phyloP scores from a whole-genome alignment of 2,888 invertebrate species.

The Watsonalla cultraria region DNA sequence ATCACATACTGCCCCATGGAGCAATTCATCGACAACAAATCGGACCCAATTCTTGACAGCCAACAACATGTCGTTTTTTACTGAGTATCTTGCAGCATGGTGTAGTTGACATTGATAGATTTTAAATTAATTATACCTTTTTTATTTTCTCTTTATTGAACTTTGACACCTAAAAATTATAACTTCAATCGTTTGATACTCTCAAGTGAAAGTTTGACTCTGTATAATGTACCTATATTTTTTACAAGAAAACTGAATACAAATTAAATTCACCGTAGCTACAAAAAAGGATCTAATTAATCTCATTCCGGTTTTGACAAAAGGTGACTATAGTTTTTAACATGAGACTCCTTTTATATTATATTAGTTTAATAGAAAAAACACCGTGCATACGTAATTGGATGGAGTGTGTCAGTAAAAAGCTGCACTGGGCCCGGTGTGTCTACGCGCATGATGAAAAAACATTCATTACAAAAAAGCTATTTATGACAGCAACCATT shows the following conservation, averaged over 20 bases:
- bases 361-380: constrained; percentile 31
- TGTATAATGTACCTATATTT: background rate
- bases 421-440: constrained; percentile 55
- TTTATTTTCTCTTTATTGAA: background rate
- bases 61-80: constrained; percentile 29
- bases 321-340: constrained; percentile 44
- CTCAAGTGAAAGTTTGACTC: background rate
- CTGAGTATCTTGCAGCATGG: no score
- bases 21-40: constrained; percentile 21
- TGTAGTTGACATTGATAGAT: constrained; percentile 46
- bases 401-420: constrained; percentile 59
- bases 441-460: constrained; percentile 52
- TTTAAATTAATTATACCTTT: constrained; percentile 4
- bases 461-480: constrained; percentile 72
- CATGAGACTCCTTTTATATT: constrained; percentile 19
- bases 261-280: background rate
- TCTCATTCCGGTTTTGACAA: constrained; percentile 34
- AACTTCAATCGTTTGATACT: no score
- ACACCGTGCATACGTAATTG: constrained; percentile 57
- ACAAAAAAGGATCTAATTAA: constrained; percentile 16
- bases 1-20: constrained; percentile 14
- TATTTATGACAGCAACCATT: constrained; percentile 78
- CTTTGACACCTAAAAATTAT: no score
- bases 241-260: constrained; percentile 1
- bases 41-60: constrained; percentile 64